Base-by-base conservation (phyloP, 1,140 invertebrate species). In the Drosophila lowei region DNA sequence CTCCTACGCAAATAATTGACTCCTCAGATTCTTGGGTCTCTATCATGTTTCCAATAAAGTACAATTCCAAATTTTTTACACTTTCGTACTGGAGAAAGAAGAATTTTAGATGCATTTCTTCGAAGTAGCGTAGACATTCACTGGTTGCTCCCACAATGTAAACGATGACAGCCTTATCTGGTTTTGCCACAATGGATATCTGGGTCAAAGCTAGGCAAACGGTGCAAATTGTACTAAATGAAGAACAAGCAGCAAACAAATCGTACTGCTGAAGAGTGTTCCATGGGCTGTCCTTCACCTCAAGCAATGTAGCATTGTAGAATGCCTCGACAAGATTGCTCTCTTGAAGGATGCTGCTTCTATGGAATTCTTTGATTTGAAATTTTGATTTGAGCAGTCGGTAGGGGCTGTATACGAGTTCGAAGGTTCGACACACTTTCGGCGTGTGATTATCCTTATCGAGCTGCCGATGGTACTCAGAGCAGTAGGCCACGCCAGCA, bases 201-300 rank as follows among this genome's bases (percentile, higher is more conserved):
- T 67, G 43, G 0, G 57, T 60, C 0, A 90, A 18, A 8, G 66
- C 68, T 44, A 72, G 47, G 6, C 72, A 86, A 38, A 83, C 52
- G 42, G 63, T 77, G 15, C 38, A 61, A 15, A 90, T 77, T 23
- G 77, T 80, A 13, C 86, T 90, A 11, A 90, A 88, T 3, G 73
- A 77, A 5, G 78, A 85, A 9, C 68, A 79, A 3, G 25, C 44
- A 3, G 70, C 48, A 49, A 80, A 80, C 0, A 28, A n/a, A 8
- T 84, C 48, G 48, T 74, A 89, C 16, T 58, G 44, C n/a, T 60
- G 13, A 16, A 72, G 47, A n/a, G 30, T 50, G 6, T 43, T 42
- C 41, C 53, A 72, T 0, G 76, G 64, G 6, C 46, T 21, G 6
- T 47, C 9, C 6, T 54, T 54, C 0, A 90, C 28, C 0, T 7